Evolutionary conservation across 2,888 invertebrate genomes (phyloP).

Genomic region (Ectemnius cavifrons): DNA sequence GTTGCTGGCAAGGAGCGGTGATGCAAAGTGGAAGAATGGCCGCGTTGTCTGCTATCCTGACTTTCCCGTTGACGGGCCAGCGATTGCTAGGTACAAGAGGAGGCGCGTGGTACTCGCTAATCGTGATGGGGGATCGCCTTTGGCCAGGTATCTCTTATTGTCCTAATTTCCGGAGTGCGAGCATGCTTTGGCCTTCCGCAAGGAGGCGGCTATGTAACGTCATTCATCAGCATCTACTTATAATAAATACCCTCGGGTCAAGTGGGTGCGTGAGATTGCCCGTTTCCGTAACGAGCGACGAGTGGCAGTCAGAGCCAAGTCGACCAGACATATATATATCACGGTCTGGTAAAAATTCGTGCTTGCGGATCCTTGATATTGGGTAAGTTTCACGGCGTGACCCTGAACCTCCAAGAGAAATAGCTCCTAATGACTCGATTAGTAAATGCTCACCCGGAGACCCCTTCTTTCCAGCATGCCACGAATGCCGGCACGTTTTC

Average conservation of each 20-base stretch:
- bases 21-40: conserved; percentile 53
- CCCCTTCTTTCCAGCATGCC: conserved; percentile 11
- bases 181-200: background rate
- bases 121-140: conserved; percentile 48
- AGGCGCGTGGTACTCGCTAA: conserved; percentile 42
- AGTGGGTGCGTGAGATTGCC: conserved; percentile 36
- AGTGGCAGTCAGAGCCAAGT: background rate
- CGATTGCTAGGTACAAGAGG: conserved; percentile 5
- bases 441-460: conserved; percentile 6
- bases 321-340: conserved; percentile 25
- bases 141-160: conserved; percentile 37
- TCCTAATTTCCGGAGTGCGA: conserved; percentile 54
- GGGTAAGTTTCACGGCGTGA: background rate
- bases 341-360: conserved; percentile 30
- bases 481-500: conserved; percentile 1
- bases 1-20: conserved; percentile 51
- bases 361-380: conserved; percentile 18
- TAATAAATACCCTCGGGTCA: conserved; percentile 52
- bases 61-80: conserved; percentile 28
- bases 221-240: conserved; percentile 56
- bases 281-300: conserved; percentile 44
- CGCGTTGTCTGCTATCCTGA: conserved; percentile 46
- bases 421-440: conserved; percentile 11
- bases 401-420: conserved; percentile 19
- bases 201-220: conserved; percentile 26